phyloP scores from a whole-genome alignment of 2,888 invertebrate genomes.

The Pocota personata region DNA sequence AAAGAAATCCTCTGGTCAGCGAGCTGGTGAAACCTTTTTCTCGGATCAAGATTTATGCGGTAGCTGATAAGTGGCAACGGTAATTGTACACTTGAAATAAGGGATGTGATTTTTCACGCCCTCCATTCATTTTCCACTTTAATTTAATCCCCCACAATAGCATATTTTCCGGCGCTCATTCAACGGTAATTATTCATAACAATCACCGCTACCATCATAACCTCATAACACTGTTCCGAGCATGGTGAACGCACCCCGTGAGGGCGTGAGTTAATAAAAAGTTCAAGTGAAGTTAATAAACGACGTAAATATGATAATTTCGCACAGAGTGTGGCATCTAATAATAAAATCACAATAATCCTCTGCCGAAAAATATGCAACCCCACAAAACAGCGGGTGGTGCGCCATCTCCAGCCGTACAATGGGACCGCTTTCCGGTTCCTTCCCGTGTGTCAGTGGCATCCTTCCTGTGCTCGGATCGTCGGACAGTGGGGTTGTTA shows the following conservation, averaged over 20 bases:
- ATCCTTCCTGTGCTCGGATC: constrained; percentile 78
- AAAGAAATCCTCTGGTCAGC: constrained; percentile 62
- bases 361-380: constrained; percentile 75
- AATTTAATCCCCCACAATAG: constrained; percentile 42
- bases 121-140: constrained; percentile 38
- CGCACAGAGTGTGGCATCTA: constrained; percentile 83
- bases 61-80: constrained; percentile 63
- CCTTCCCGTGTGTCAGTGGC: constrained; percentile 76
- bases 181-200: constrained; percentile 70
- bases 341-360: constrained; percentile 83
- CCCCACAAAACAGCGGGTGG: constrained; percentile 74
- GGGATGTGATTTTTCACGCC: constrained; percentile 52
- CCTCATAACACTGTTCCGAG: constrained; percentile 29
- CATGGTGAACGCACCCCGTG: not conserved
- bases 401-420: constrained; percentile 51
- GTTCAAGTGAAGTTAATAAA: constrained; percentile 83
- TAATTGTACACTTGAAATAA: constrained; percentile 67
- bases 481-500: constrained; percentile 20
- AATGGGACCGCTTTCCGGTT: constrained; percentile 70
- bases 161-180: constrained; percentile 48
- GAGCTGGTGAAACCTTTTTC: constrained; percentile 21
- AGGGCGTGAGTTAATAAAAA: constrained; percentile 74
- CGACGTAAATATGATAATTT: constrained; percentile 83
- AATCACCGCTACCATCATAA: constrained; percentile 55
- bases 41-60: constrained; percentile 65